Base-by-base conservation (phyloP, 2,888 invertebrate genomes). In the Conops quadrifasciatus region DNA sequence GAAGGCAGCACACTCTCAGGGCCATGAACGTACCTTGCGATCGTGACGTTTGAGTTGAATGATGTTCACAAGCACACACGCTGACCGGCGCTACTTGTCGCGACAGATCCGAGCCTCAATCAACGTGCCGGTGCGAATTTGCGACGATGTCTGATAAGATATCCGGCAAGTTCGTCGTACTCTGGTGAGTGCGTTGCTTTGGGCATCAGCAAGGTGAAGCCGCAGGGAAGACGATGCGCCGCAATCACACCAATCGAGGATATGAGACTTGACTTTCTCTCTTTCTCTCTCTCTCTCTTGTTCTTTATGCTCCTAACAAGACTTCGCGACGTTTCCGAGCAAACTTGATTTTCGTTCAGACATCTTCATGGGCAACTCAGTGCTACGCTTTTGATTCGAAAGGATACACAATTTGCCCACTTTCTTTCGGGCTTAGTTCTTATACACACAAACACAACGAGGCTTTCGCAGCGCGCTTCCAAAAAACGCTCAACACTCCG, bases 151-250 rank as follows among this genome's bases (percentile, higher is more conserved):
- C 26, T 43, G 28, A 24, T 28, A 65, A 69, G 65, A 66, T 69
- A 69, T 72, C 69, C 66, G 21, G 62, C 60, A 62, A 70, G 72
- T 72, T 72, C 72, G 72, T 66, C 69, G 72, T 66, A 69, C 72
- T 70, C 28, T 28, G 5, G 49, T 26, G 26, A 65, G 43, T 67
- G 67, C 24, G 62, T 63, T 66, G 59, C 56, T 53, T 53, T 24
- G 21, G 16, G 75, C 77, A 77, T 78, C 49, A 62, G 66, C 51
- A 66, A 67, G 4, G 36, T 62, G 78, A 78, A 74, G 75, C 72
- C 73, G 73, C 43, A 59, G 72, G 21, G 67, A 65, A 45, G 49
- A 59, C 19, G 62, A 73, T 28, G 64, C n/a, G 47, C 47, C 51
- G 28, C 19, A 58, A 67, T 28, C 47, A 60, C 67, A 62, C 36